A percentile compares a stretch with the other conserved stretches of the same genome.
Evolutionary conservation across 1,140 invertebrate genomes (phyloP).

Genomic region (Gonioctena quinquepunctata): DNA sequence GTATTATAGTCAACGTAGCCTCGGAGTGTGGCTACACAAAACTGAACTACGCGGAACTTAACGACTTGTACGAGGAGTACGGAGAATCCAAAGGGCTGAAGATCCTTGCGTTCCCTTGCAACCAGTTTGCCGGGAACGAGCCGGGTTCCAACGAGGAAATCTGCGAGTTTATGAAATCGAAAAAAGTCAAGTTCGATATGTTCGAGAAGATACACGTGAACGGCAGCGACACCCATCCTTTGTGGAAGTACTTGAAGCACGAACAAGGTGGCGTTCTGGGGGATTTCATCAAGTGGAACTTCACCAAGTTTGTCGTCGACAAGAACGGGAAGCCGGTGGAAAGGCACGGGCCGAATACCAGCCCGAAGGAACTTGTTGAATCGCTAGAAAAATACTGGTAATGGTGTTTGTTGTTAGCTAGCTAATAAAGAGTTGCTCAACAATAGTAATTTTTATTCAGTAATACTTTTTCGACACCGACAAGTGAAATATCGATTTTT

Average conservation of each 20-base stretch:
- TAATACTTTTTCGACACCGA: no score
- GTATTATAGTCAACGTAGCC: conserved; percentile 84
- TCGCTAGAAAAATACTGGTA: conserved; percentile 67
- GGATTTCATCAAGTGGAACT: conserved; percentile 95
- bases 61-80: conserved; percentile 73
- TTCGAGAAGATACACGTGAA: conserved; percentile 86
- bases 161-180: conserved; percentile 69
- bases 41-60: conserved; percentile 76
- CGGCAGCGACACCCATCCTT: conserved; percentile 78
- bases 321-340: conserved; percentile 83
- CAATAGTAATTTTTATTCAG: no score
- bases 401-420: no score
- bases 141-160: conserved; percentile 75
- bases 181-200: conserved; percentile 78
- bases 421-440: no score
- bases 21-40: conserved; percentile 83
- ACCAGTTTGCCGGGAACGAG: conserved; percentile 86
- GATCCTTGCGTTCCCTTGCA: conserved; percentile 90
- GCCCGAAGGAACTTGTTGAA: conserved; percentile 70
- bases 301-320: conserved; percentile 92
- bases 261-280: conserved; percentile 62
- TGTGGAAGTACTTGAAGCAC: conserved; percentile 76
- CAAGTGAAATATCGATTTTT: no score
- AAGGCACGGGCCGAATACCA: conserved; percentile 74
- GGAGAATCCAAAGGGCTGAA: conserved; percentile 65